Percentiles rank a stretch among this genome's conserved stretches.
Evolutionary conservation across 2,888 invertebrate species (phyloP).

Genomic region (Augiades crinisus): DNA sequence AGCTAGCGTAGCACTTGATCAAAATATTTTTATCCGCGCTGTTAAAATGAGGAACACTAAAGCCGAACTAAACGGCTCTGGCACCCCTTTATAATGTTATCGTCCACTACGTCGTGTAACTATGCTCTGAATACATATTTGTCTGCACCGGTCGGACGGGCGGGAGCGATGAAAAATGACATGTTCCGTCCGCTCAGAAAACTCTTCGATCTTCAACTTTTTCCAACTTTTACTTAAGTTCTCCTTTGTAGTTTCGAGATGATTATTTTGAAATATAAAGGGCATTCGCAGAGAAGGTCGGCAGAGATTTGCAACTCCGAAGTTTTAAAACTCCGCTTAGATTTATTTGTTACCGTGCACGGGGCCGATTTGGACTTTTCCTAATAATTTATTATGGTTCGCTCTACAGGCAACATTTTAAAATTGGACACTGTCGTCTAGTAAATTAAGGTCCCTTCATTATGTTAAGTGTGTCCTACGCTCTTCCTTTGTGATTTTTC

Average conservation of each 20-base stretch:
- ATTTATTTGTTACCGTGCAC: conserved; percentile 49
- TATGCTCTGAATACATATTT: conserved; percentile 18
- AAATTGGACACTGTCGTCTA: background rate
- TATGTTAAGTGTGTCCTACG: background rate
- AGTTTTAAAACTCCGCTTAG: conserved; percentile 46
- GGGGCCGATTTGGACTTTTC: conserved; percentile 32
- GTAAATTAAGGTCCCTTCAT: background rate
- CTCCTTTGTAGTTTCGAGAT: conserved; percentile 33
- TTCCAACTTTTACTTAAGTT: conserved; percentile 31
- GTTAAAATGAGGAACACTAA: conserved; percentile 3
- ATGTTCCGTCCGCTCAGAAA: conserved; percentile 29
- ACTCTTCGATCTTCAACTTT: conserved; percentile 32
- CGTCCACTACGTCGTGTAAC: conserved; percentile 25
- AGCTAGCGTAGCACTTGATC: conserved; percentile 12
- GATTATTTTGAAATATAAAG: conserved; percentile 40
- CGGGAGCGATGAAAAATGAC: conserved; percentile 22
- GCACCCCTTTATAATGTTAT: conserved; percentile 17
- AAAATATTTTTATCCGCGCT: conserved; percentile 7
- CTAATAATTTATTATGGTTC: conserved; percentile 17
- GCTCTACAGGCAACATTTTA: background rate
- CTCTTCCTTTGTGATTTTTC: too few relatives aligned
- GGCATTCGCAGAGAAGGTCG: conserved; percentile 33
- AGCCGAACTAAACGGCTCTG: conserved; percentile 8
- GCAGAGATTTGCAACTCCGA: conserved; percentile 42
- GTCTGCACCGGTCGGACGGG: conserved; percentile 5